Conservation (phyloP, 92 coral and sea anemone genomes). For the Zoanthus sansibaricus region DNA sequence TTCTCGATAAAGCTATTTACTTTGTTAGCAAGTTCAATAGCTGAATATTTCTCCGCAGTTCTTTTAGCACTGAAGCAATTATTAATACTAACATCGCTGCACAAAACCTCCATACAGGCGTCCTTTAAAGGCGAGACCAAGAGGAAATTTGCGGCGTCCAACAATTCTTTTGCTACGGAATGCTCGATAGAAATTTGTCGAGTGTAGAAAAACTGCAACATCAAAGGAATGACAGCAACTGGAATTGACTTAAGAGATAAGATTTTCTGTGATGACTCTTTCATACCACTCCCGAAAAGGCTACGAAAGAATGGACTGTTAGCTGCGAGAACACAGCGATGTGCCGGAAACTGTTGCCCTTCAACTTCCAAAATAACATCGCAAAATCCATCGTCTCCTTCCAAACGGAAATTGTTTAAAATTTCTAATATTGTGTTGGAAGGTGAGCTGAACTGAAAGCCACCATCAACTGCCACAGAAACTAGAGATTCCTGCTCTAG, state of each 20-base stretch:
- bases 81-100: constrained; percentile 26
- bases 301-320: constrained; percentile 46
- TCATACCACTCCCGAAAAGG: constrained; percentile 41
- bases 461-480: constrained; percentile 19
- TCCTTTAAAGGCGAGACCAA: constrained; percentile 37
- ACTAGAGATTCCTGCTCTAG: constrained; percentile 23
- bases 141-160: constrained; percentile 32
- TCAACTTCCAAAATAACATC: constrained; percentile 39
- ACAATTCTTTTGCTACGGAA: constrained; percentile 22
- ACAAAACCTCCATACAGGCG: constrained; percentile 44
- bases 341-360: constrained; percentile 30
- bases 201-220: constrained; percentile 44
- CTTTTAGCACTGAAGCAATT: constrained; percentile 46
- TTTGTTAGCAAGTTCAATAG: constrained; percentile 34
- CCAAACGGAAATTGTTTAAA: constrained; percentile 38
- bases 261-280: constrained; percentile 29
- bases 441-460: constrained; percentile 29
- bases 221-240: constrained; percentile 13
- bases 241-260: constrained; percentile 27
- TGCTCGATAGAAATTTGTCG: constrained; percentile 35
- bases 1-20: constrained; percentile 44
- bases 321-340: constrained; percentile 40
- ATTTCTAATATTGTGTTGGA: constrained; percentile 22
- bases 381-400: constrained; percentile 47
- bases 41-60: constrained; percentile 47